A percentile compares a stretch with the other conserved stretches of the same genome.
phyloP scores from a whole-genome alignment of 2,797 vertebrate genomes.

The Mus minutoides region DNA sequence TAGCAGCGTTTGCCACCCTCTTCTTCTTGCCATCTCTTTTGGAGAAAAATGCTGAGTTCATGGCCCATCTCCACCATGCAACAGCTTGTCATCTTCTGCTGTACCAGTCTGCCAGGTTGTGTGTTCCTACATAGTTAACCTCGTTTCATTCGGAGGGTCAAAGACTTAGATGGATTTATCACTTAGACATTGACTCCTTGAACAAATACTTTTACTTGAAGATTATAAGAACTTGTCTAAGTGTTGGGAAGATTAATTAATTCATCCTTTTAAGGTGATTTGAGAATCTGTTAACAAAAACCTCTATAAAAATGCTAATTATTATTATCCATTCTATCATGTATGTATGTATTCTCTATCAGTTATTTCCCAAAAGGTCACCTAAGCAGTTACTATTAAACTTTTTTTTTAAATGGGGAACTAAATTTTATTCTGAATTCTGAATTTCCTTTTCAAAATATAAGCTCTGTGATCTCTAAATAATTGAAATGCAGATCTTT shows the following conservation, averaged over 20 bases:
- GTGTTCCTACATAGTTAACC: background rate
- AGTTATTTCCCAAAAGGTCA: constrained; percentile 56
- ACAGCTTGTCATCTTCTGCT: background rate
- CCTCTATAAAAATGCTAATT: constrained; percentile 77
- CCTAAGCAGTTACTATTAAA: constrained; percentile 60
- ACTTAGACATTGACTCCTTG: constrained; percentile 46
- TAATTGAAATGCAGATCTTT: constrained; percentile 70
- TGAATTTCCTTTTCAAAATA: constrained; percentile 54
- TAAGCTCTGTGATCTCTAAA: constrained; percentile 50
- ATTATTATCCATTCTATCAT: constrained; percentile 64
- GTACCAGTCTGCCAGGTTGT: background rate
- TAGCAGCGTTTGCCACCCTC: background rate
- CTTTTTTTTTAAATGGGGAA: constrained; percentile 52
- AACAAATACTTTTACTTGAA: constrained; percentile 58
- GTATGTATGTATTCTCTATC: constrained; percentile 58
- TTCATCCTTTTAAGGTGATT: constrained; percentile 73
- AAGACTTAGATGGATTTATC: background rate
- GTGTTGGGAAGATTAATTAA: constrained; percentile 69
- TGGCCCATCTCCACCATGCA: background rate
- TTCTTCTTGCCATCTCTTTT: background rate
- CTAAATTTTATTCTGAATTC: constrained; percentile 65
- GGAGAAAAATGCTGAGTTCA: background rate
- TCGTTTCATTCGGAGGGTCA: background rate
- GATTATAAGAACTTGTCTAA: constrained; percentile 59
- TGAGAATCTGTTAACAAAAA: constrained; percentile 72